A percentile compares a stretch with the other conserved stretches of the same genome.
Evolutionary conservation across 2,888 invertebrate genomes (phyloP).

Genomic region (Machimus rusticus): DNA sequence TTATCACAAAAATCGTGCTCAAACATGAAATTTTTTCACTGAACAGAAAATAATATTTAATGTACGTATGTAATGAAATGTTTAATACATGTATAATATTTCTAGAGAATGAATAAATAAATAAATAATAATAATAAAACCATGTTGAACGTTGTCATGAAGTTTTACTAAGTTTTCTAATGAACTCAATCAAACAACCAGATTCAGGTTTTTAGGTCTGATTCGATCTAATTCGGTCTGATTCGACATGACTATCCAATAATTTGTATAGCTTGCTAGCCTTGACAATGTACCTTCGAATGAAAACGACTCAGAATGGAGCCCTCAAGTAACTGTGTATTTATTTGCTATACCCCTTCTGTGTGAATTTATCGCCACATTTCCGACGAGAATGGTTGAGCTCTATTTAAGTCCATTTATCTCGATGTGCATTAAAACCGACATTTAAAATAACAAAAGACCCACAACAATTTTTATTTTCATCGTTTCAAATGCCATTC

Average conservation of each 20-base stretch:
- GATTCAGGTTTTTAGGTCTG: neutral
- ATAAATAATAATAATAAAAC: too few relatives aligned
- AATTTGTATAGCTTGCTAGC: neutral
- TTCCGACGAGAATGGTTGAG: neutral
- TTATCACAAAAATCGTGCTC: too few relatives aligned
- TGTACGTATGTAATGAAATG: too few relatives aligned
- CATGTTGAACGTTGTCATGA: too few relatives aligned
- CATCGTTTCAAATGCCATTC: neutral
- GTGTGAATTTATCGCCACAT: neutral
- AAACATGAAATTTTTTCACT: too few relatives aligned
- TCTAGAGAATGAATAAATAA: too few relatives aligned
- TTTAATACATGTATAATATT: too few relatives aligned
- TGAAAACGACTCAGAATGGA: neutral
- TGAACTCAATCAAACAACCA: too few relatives aligned
- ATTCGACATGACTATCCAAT: neutral
- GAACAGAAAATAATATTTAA: too few relatives aligned
- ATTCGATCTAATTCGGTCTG: neutral
- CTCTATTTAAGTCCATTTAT: neutral
- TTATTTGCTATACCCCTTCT: neutral
- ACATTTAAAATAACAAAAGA: neutral
- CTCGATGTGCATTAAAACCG: neutral
- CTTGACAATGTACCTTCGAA: neutral
- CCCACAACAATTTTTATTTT: neutral
- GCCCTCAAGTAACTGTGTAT: neutral
- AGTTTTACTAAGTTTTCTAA: too few relatives aligned